Evolutionary conservation across 2,888 invertebrate genomes (phyloP).

Genomic region (Noctua comes): DNA sequence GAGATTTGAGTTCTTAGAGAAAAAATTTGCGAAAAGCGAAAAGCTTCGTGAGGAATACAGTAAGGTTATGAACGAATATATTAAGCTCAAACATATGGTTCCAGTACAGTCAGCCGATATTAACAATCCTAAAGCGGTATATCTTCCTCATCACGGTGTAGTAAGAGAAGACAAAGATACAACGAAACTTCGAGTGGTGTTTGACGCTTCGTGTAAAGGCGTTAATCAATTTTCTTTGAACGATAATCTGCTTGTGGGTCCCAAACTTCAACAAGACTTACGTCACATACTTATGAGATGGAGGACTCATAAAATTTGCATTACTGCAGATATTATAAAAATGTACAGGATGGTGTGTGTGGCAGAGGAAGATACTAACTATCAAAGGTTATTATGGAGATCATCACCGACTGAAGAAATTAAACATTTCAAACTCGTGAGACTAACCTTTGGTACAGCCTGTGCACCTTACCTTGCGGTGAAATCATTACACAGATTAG

Average conservation of each 20-base stretch:
- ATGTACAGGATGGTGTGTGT: slow-evolving; percentile 66
- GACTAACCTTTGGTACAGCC: slow-evolving; percentile 35
- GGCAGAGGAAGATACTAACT: slow-evolving; percentile 8
- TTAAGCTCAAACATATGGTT: background rate
- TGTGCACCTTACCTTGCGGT: slow-evolving; percentile 23
- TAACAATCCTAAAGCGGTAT: background rate
- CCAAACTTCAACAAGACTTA: slow-evolving; percentile 59
- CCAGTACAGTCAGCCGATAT: background rate
- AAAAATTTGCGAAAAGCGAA: background rate
- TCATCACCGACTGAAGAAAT: background rate
- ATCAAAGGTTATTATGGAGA: slow-evolving; percentile 30
- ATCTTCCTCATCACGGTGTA: background rate
- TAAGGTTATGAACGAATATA: background rate
- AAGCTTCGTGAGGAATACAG: background rate
- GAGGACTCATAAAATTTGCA: slow-evolving; percentile 58
- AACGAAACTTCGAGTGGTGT: background rate
- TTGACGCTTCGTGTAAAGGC: slow-evolving; percentile 31
- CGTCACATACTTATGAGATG: slow-evolving; percentile 65
- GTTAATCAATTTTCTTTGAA: slow-evolving; percentile 55
- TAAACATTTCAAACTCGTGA: slow-evolving; percentile 9
- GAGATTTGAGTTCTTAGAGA: background rate
- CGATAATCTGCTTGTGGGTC: slow-evolving; percentile 60
- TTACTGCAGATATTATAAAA: slow-evolving; percentile 63
- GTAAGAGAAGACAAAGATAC: background rate
- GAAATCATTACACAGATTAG: slow-evolving; percentile 8